Conservation (phyloP, 1,140 invertebrate species). For the Megalopta genalis region DNA sequence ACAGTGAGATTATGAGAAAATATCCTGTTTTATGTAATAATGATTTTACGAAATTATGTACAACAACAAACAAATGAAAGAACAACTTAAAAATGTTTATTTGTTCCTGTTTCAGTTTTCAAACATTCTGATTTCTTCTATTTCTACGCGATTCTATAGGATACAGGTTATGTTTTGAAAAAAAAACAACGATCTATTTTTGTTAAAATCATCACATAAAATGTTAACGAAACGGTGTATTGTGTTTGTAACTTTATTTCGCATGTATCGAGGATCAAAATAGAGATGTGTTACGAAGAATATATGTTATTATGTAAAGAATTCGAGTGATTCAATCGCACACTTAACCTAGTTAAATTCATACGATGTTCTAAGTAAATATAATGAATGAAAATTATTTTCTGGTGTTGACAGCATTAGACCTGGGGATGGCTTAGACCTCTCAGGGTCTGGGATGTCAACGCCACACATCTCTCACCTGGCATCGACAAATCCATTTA, state of each 20-base stretch:
- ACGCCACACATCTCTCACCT: constrained; percentile 64
- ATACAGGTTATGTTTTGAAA: constrained; percentile 53
- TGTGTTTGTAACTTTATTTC: background rate
- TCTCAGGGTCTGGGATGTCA: constrained; percentile 58
- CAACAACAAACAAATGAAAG: background rate
- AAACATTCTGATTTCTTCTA: background rate
- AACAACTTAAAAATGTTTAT: background rate
- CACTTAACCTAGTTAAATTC: background rate
- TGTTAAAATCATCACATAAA: constrained; percentile 52
- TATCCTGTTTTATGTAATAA: constrained; percentile 17
- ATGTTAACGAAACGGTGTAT: constrained; percentile 14
- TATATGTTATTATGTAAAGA: background rate
- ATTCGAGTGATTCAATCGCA: background rate
- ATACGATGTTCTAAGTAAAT: background rate
- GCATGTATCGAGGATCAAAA: background rate
- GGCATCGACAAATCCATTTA: constrained; percentile 63
- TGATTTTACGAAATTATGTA: background rate
- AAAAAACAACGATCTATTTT: constrained; percentile 10
- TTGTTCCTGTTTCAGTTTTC: background rate
- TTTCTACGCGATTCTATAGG: background rate
- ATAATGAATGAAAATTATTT: constrained; percentile 8
- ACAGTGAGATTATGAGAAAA: constrained; percentile 29
- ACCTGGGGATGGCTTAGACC: constrained; percentile 62
- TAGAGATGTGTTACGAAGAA: background rate
- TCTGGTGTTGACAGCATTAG: constrained; percentile 51